Conservation (phyloP, 2,888 invertebrate genomes). For the Aphidoletes aphidimyza region DNA sequence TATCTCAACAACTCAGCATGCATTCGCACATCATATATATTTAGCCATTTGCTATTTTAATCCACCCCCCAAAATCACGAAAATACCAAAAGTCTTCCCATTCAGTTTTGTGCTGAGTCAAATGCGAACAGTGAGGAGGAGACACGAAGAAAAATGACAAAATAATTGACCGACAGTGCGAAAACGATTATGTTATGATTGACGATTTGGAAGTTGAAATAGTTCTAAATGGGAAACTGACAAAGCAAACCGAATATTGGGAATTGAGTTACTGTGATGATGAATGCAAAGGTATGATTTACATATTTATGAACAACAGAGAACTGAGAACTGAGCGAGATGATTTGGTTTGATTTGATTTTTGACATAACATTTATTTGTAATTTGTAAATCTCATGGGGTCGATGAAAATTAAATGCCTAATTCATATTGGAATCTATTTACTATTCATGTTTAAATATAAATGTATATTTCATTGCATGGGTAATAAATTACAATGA, state of each 20-base stretch:
- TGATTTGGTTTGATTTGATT: too few species aligned
- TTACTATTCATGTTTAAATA: too few species aligned
- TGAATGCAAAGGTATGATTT: not conserved
- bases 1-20: constrained; percentile 14
- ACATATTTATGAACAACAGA: too few species aligned
- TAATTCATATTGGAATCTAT: too few species aligned
- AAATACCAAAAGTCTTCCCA: not conserved
- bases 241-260: not conserved
- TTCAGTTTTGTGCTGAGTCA: constrained; percentile 45
- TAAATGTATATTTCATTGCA: too few species aligned
- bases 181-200: not conserved
- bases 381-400: too few species aligned
- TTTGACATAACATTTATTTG: too few species aligned
- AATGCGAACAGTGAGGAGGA: not conserved
- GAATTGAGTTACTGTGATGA: not conserved
- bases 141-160: constrained; percentile 20
- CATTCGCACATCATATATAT: constrained; percentile 30
- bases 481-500: too few species aligned
- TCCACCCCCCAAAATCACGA: too few species aligned
- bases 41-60: constrained; percentile 11
- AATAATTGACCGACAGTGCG: constrained; percentile 22
- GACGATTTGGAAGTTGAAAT: not conserved
- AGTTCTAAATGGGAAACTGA: not conserved
- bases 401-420: too few species aligned
- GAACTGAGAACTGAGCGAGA: too few species aligned